Base-by-base conservation (phyloP, 2,888 invertebrate species). In the Erebia aethiops region DNA sequence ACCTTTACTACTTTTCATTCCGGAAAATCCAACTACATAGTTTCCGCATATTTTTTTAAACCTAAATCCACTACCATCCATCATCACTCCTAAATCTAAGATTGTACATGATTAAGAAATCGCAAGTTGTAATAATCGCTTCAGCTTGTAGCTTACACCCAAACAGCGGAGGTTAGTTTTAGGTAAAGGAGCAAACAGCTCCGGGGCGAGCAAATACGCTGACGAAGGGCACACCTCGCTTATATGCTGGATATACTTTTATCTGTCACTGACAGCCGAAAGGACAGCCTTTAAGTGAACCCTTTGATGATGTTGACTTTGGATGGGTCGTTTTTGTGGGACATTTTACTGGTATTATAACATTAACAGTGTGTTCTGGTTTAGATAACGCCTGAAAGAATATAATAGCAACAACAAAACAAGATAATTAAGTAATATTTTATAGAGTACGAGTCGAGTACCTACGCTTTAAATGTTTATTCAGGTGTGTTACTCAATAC, bases 131-230 rank as follows among this genome's bases (percentile, higher is more conserved):
- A 54, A 2, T 21, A n/a, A 67, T 49, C 77, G 78, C 79, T 76
- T 4, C 1, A 18, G 75, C 74, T 75, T 74, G 61, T 75, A 18
- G 73, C 80, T 83, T 84, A 67, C 11, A 71, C 77, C 68, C 63
- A 56, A 72, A 61, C 71, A 74, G 74, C 74, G 79, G 83, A 84
- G 86, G 87, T 87, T 88, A 87, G 85, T 87, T 85, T 85, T 87
- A 87, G 90, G 90, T 90, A 71, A 76, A 88, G 87, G 85, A 88
- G 88, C 90, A 92, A 92, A 92, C 89, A 90, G 90, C 90, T 87
- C 78, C 85, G 77, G 90, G 92, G 89, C 87, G 85, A 85, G 91
- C 84, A 91, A 92, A 92, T 91, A 92, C 86, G 92, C 91, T 92
- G 92, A 93, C 90, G 88, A 87, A 87, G 90, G 86, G 87, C 85